Conservation (phyloP, 2,797 vertebrate genomes). For the Arremon aurantiirostris region DNA sequence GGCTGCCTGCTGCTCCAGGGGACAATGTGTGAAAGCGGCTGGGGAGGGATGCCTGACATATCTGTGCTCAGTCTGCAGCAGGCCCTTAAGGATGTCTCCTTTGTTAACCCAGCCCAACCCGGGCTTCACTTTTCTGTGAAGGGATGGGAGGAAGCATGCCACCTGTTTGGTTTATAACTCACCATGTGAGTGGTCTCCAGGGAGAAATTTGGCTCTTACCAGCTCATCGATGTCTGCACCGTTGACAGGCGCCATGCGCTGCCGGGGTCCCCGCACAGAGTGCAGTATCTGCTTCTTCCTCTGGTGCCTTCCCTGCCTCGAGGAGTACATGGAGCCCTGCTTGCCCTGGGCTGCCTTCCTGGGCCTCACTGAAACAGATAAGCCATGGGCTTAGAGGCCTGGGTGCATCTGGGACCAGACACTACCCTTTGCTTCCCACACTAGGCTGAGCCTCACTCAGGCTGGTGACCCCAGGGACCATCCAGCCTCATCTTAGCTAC, state of each 20-base stretch:
- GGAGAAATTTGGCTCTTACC: slow-evolving; percentile 76
- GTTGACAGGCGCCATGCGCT: slow-evolving; percentile 75
- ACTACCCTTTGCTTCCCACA: background rate
- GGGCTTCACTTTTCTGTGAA: background rate
- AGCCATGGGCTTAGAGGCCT: background rate
- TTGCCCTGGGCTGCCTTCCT: slow-evolving; percentile 84
- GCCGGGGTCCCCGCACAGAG: slow-evolving; percentile 63
- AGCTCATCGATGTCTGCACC: slow-evolving; percentile 91
- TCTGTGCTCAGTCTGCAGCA: background rate
- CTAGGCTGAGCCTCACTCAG: background rate
- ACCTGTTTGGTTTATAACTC: slow-evolving; percentile 57
- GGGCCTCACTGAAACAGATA: slow-evolving; percentile 84
- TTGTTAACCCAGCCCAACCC: background rate
- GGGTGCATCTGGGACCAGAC: background rate
- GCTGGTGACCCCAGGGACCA: background rate
- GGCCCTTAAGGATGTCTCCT: slow-evolving; percentile 23
- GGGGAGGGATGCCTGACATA: slow-evolving; percentile 65
- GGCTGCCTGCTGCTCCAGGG: slow-evolving; percentile 59
- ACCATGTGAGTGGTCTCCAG: background rate
- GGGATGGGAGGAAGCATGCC: background rate
- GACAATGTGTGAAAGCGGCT: slow-evolving; percentile 41
- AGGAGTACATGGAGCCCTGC: slow-evolving; percentile 65
- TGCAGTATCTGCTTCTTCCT: slow-evolving; percentile 81
- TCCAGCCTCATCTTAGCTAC: background rate
- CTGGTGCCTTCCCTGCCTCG: slow-evolving; percentile 78